phyloP scores from a whole-genome alignment of 2,888 invertebrate genomes.

The Saturnia pavonia region DNA sequence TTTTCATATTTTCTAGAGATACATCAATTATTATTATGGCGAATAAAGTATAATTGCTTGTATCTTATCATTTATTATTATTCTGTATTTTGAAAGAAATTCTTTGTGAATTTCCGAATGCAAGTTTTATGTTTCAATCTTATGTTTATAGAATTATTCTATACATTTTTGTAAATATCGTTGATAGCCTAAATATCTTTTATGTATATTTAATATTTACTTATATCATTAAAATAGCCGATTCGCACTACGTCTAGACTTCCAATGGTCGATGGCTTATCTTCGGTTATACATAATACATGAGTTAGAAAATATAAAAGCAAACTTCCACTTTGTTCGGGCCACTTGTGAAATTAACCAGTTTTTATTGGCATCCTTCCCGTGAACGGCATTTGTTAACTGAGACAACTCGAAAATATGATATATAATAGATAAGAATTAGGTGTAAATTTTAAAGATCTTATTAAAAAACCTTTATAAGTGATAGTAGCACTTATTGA shows the following conservation, averaged over 20 bases:
- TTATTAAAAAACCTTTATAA: too few relatives aligned
- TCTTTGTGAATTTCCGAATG: too few relatives aligned
- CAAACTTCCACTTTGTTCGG: slow-evolving; percentile 61
- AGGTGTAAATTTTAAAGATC: not conserved
- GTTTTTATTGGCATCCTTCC: slow-evolving; percentile 74
- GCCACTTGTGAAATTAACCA: slow-evolving; percentile 70
- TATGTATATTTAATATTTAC: slow-evolving; percentile 32
- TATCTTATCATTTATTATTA: too few relatives aligned
- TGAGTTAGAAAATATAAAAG: slow-evolving; percentile 71
- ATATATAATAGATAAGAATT: not conserved
- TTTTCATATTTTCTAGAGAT: too few relatives aligned
- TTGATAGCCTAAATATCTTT: not conserved
- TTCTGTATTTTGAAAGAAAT: too few relatives aligned
- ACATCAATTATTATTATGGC: too few relatives aligned
- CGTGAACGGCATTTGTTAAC: slow-evolving; percentile 44
- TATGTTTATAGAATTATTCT: too few relatives aligned
- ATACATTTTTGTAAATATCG: too few relatives aligned
- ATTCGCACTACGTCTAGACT: slow-evolving; percentile 72
- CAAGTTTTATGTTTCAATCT: too few relatives aligned
- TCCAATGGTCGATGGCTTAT: slow-evolving; percentile 67
- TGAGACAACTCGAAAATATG: slow-evolving; percentile 41
- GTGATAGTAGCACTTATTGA: too few relatives aligned
- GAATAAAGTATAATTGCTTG: too few relatives aligned
- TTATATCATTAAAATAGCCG: slow-evolving; percentile 61
- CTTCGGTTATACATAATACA: slow-evolving; percentile 70